phyloP scores from a whole-genome alignment of 1,140 invertebrate genomes.

The Papilio polytes region DNA sequence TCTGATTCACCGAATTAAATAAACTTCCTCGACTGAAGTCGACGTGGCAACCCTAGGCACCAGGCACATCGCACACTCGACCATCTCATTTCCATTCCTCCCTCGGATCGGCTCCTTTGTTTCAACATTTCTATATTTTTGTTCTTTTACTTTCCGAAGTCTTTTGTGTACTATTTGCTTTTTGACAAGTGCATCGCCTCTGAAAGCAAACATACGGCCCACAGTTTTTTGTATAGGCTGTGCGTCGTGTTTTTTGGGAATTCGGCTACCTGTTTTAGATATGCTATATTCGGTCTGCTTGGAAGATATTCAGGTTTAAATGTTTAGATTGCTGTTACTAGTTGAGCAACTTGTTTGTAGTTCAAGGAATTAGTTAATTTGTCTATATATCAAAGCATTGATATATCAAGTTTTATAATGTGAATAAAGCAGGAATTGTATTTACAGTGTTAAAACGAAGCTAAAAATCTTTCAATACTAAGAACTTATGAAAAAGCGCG shows the following conservation, averaged over 20 bases:
- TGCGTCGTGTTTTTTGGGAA: conserved; percentile 43
- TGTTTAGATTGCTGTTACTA: background rate
- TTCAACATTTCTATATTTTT: conserved; percentile 56
- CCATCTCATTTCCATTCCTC: conserved; percentile 67
- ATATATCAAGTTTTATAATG: no score
- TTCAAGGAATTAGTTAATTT: background rate
- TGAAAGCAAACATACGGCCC: conserved; percentile 66
- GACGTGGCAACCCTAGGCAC: background rate
- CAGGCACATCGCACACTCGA: conserved; percentile 40
- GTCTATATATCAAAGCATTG: no score
- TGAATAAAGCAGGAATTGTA: no score
- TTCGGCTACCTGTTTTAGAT: conserved; percentile 55
- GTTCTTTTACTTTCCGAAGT: conserved; percentile 60
- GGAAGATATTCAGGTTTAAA: background rate
- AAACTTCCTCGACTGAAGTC: background rate
- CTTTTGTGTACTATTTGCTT: conserved; percentile 75
- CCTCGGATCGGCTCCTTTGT: conserved; percentile 64
- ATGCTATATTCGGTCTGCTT: background rate
- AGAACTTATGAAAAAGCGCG: no score
- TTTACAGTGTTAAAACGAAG: no score
- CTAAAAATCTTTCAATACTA: no score
- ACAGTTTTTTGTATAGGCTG: conserved; percentile 59
- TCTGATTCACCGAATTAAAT: background rate
- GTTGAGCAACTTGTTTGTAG: background rate
- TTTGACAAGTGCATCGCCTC: conserved; percentile 73